Evolutionary conservation across 2,888 invertebrate genomes (phyloP).

Genomic region (Papilio protenor): DNA sequence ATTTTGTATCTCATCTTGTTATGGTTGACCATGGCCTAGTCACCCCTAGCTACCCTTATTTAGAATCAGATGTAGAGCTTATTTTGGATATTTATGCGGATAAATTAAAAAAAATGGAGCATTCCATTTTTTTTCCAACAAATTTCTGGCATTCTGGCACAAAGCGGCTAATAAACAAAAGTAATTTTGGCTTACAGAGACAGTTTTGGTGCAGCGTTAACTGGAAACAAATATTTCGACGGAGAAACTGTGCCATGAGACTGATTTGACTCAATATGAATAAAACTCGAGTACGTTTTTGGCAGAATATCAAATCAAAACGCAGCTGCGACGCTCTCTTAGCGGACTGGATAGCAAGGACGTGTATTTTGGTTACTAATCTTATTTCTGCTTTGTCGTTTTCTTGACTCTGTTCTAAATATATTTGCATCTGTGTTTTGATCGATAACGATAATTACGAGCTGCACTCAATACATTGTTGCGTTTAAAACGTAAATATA

Average conservation of each 20-base stretch:
- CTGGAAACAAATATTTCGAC: conserved; percentile 34
- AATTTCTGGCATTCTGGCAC: conserved; percentile 49
- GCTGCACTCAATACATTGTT: not conserved
- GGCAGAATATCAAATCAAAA: conserved; percentile 70
- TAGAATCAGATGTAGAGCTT: not conserved
- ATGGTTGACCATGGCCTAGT: too few species aligned
- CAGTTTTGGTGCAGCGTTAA: conserved; percentile 37
- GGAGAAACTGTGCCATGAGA: conserved; percentile 46
- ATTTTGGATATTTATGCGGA: not conserved
- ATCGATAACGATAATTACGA: not conserved
- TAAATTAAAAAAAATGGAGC: not conserved
- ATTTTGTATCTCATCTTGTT: too few species aligned
- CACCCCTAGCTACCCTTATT: too few species aligned
- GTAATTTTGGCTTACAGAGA: conserved; percentile 56
- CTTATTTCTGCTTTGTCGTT: conserved; percentile 49
- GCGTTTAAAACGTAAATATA: not conserved
- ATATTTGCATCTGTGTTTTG: not conserved
- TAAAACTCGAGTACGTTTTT: conserved; percentile 65
- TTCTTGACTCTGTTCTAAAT: conserved; percentile 18
- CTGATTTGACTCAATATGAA: conserved; percentile 55
- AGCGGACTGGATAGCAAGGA: conserved; percentile 53
- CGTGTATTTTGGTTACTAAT: conserved; percentile 54
- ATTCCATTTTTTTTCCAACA: conserved; percentile 48
- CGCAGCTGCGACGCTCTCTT: conserved; percentile 53
- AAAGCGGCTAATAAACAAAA: conserved; percentile 55